phyloP scores from a whole-genome alignment of 2,113 vertebrate genomes.

The Mionectes macconnelli region DNA sequence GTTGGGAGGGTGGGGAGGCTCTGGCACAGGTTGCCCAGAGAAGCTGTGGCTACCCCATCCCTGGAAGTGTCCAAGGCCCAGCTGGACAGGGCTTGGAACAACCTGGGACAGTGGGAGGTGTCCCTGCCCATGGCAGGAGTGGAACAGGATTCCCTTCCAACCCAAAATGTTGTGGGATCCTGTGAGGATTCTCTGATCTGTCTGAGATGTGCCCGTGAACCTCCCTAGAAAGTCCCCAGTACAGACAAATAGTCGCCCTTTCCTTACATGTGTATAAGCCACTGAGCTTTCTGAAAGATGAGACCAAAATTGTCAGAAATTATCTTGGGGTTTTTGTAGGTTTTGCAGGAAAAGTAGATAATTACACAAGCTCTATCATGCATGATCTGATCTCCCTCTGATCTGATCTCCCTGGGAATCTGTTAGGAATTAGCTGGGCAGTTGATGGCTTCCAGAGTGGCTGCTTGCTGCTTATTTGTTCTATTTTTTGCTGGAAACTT shows the following conservation, averaged over 20 bases:
- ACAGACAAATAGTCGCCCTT: background rate
- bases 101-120: background rate
- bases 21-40: background rate
- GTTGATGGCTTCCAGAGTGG: background rate
- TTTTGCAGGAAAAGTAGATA: background rate
- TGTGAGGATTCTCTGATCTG: background rate
- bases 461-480: background rate
- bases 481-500: background rate
- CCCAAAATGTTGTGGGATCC: background rate
- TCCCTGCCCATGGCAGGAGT: background rate
- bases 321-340: background rate
- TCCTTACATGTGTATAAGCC: fast-evolving
- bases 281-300: background rate
- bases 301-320: background rate
- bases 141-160: fast-evolving
- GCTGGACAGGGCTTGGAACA: background rate
- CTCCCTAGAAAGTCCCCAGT: background rate
- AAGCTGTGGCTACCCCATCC: background rate
- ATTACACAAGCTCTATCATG: fast-evolving
- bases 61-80: background rate
- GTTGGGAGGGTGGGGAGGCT: background rate
- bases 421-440: background rate
- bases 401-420: background rate
- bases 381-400: background rate
- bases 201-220: background rate